Base-by-base conservation (phyloP, 2,888 invertebrate genomes). In the Pterostichus niger region DNA sequence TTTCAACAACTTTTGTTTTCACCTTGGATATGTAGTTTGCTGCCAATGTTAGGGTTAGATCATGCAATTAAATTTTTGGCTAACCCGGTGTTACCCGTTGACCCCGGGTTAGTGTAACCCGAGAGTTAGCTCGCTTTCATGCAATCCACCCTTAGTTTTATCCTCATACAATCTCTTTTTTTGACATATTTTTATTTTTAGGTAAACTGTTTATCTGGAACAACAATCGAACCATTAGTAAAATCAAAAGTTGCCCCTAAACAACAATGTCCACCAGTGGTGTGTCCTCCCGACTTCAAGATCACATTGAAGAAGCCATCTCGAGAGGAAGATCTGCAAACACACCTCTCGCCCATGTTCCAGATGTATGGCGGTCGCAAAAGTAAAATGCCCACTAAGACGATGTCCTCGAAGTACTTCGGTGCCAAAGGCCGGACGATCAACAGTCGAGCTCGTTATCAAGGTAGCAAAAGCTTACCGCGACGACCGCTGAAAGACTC, bases 281-380 rank as follows among this genome's bases (percentile, higher is more conserved):
- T 87, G 15, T 93, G 93, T 85, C 91, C 92, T 0, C 89, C 90
- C 0, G 91, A 91, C 49, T 92, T 92, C 88, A 90, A 88, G 84
- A 88, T 90, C 31, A 89, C 91, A 83, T 89, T 91, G 11, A 90
- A 88, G 64, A 86, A 85, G 68, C 6, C 77, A n/a, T 84, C 86
- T 2, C 86, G 86, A 84, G 56, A 84, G 3, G 87, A 89, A 46
- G 88, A 88, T 54, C 88, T 88, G 71, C 86, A 88, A 0, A 82
- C 85, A 6, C 88, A 90, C 85, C 87, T 90, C 87, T 91, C 91
- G 0, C 89, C 91, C 77, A 91, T 92, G 89, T 91, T 92, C 85
- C 90, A 90, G 80, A 86, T 85, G 15, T 85, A 84, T 33, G 71
- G 76, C 33, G 54, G 56, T 24, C 76, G 68, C 24, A 84, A 83